Base-by-base conservation (phyloP, 2,888 invertebrate species). In the Chesias legatella region DNA sequence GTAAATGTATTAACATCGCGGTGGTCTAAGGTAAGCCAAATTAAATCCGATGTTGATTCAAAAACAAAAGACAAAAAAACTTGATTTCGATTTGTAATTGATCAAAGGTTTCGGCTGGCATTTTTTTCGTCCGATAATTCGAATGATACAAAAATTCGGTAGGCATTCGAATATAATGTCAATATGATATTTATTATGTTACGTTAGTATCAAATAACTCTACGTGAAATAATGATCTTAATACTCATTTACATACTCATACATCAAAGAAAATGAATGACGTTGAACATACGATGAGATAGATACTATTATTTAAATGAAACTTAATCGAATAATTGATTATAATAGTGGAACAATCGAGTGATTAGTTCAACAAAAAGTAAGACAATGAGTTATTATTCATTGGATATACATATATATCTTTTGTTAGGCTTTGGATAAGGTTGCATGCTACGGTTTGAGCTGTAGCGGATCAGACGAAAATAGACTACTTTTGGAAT, bases 381-480 rank as follows among this genome's bases (percentile, higher is more conserved):
- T 78, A 76, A 80, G 84, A 86, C 86, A 86, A 86, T 84, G 85
- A 86, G 69, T 81, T 85, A 86, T 88, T 85, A 85, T 84, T 79
- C 77, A 69, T 67, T 59, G 67, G 72, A 82, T 80, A 80, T 72
- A 71, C 73, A 82, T 80, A 80, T 72, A 71, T 73, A 75, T 61
- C 78, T 77, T 83, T 83, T 80, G 82, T 82, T 73, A 69, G 65
- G 53, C 62, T 67, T 67, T 55, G 66, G 77, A 17, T 17, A 17
- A 17, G 13, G 13, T 17, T 17, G 13, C 5, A 17, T 17, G 13
- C 13, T 5, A 17, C 5, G 5, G 13, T 17, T 5, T 17, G 13
- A 5, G 13, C 13, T 2, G 5, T 17, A 17, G 13, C 13, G 13
- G 13, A 5, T 3, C 3, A 17, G 5, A 3, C 13, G 13, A 17